Percentiles rank a stretch among this genome's conserved stretches.
These are phyloP conservation scores for Strix uralensis DNA, from an alignment of 2,113 vertebrate species.

Conservation along the genomic window DNA sequence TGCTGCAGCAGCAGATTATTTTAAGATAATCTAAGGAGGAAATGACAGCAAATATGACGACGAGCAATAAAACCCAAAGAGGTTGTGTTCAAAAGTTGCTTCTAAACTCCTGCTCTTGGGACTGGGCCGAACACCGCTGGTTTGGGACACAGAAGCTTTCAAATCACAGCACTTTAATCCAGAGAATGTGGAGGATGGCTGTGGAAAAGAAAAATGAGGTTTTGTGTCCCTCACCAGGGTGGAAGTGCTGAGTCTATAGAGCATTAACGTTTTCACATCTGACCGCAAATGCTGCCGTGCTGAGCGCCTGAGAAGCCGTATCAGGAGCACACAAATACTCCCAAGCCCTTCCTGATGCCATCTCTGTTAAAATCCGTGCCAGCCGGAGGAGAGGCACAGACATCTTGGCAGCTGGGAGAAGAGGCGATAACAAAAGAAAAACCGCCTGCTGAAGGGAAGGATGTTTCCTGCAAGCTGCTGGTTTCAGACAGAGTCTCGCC, in stretches of 20 bases:
- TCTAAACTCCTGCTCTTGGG: background rate
- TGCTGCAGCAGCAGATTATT: background rate
- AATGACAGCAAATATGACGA: background rate
- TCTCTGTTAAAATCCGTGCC: background rate
- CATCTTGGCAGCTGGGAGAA: background rate
- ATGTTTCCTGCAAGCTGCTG: background rate
- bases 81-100: background rate
- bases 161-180: fast-evolving
- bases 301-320: fast-evolving
- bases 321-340: background rate
- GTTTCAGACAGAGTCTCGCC: fast-evolving
- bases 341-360: background rate
- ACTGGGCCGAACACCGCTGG: fast-evolving
- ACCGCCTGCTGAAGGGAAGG: background rate
- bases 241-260: background rate
- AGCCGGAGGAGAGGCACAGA: background rate
- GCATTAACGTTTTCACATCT: fast-evolving
- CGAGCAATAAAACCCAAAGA: background rate
- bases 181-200: background rate
- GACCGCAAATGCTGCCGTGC: background rate
- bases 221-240: background rate
- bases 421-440: background rate
- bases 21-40: background rate
- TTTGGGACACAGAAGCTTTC: fast-evolving
- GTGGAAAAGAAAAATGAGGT: background rate